Base-by-base conservation (phyloP, 2,797 vertebrate species). In the Anisognathus igniventris region DNA sequence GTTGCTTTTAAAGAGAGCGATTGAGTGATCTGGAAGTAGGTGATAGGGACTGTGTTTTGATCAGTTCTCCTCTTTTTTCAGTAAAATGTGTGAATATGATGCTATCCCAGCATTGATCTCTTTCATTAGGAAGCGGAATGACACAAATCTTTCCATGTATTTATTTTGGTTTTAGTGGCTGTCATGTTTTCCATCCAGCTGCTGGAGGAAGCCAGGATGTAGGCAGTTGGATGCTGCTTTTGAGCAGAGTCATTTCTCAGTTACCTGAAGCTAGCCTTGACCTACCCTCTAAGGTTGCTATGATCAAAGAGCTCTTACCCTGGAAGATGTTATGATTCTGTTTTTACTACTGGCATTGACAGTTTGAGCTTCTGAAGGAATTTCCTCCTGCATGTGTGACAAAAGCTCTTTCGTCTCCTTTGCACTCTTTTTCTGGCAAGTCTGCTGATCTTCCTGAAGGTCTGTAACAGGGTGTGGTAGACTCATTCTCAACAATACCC, bases 391-490 rank as follows among this genome's bases (percentile, higher is more conserved):
- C 25, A 42, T 92, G 37, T 82, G 87, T 88, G 79, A 93, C 94
- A 86, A 86, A 88, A 44, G 48, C 44, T 79, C 74, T 79, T 93
- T 77, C 3, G 7, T 64, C 62, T 92, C 33, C n/a, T 81, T 61
- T 4, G 6, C 39, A 44, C 45, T 40, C 67, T 67, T 93, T 84
- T 92, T 77, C 94, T 96, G 91, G 78, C 81, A 89, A 90, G n/a
- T 48, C 68, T 95, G 31, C 37, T 95, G 94, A 88, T 87, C 64
- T 95, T 95, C 88, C 68, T 82, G 61, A 65, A 95, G 48, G 53
- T 74, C 92, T 90, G 45, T 87, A 73, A 61, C 83, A 84, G 96
- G 96, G 96, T 95, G 97, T 97, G 92, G 97, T 92, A 53, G 70
- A 64, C 86, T 84, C 82, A 48, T 93, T 93, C 88, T 95, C 95